Evolutionary conservation across 2,888 invertebrate genomes (phyloP).

Genomic region (Bombyx huttoni): DNA sequence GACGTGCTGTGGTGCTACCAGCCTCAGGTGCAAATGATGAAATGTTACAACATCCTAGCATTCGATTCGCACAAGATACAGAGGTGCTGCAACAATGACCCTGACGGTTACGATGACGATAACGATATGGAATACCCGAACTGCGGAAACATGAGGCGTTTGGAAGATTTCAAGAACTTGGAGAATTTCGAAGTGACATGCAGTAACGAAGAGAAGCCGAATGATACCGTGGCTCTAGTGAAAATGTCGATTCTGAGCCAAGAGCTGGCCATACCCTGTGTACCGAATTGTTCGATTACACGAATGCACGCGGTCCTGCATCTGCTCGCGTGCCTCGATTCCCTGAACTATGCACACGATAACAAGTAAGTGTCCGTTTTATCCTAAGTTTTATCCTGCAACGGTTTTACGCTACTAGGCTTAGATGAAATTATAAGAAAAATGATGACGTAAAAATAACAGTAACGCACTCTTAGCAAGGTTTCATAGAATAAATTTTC

Average conservation of each 20-base stretch:
- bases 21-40: constrained; percentile 74
- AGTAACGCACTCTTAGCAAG: not conserved
- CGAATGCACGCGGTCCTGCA: constrained; percentile 92
- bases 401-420: not conserved
- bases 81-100: constrained; percentile 45
- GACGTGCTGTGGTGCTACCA: constrained; percentile 95
- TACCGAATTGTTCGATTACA: constrained; percentile 78
- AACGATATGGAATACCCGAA: constrained; percentile 49
- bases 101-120: constrained; percentile 26
- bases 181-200: constrained; percentile 43
- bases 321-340: constrained; percentile 90
- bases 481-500: no score
- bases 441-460: not conserved
- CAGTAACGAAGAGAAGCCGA: constrained; percentile 30
- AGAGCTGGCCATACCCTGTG: constrained; percentile 85
- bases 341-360: constrained; percentile 86
- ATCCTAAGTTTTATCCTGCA: not conserved
- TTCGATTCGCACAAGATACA: constrained; percentile 75
- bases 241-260: constrained; percentile 81
- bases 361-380: constrained; percentile 56
- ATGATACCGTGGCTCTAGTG: constrained; percentile 39
- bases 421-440: not conserved
- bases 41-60: constrained; percentile 87
- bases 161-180: constrained; percentile 54
- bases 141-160: constrained; percentile 47